These are phyloP conservation scores for Microcaecilia unicolor DNA, from an alignment of 2,797 vertebrate species.

Conservation along the genomic window DNA sequence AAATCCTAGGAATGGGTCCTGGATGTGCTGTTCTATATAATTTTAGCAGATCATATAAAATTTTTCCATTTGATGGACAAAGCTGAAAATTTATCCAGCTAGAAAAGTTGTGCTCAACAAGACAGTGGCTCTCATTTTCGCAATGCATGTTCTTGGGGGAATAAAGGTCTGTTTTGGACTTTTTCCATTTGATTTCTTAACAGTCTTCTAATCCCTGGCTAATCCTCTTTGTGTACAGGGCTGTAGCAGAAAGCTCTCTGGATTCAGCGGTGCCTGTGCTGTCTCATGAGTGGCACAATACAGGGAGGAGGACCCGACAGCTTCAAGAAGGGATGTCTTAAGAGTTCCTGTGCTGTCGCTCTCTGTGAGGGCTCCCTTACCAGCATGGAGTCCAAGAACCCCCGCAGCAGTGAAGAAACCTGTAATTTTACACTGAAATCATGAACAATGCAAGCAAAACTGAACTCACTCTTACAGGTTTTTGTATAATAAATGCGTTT, in stretches of 20 bases:
- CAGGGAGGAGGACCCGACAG: slow-evolving; percentile 86
- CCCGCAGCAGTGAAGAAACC: slow-evolving; percentile 82
- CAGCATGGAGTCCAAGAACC: slow-evolving; percentile 91
- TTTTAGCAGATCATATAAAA: slow-evolving; percentile 9
- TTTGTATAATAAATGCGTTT: too few relatives aligned
- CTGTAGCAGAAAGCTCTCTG: too few relatives aligned
- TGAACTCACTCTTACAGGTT: too few relatives aligned
- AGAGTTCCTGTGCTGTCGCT: slow-evolving; percentile 84
- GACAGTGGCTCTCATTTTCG: background rate
- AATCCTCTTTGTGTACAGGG: too few relatives aligned
- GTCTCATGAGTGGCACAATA: slow-evolving; percentile 95
- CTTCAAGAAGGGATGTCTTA: slow-evolving; percentile 89
- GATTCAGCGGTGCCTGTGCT: slow-evolving; percentile 84
- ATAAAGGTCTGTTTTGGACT: too few relatives aligned
- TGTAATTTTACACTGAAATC: slow-evolving; percentile 22
- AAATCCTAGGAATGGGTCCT: slow-evolving; percentile 27
- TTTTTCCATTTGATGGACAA: slow-evolving; percentile 26
- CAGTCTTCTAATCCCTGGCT: background rate
- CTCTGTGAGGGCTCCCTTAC: slow-evolving; percentile 89
- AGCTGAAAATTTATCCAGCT: slow-evolving; percentile 9
- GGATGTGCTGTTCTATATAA: slow-evolving; percentile 47
- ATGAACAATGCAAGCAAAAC: background rate
- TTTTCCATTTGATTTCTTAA: background rate
- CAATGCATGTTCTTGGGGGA: too few relatives aligned
- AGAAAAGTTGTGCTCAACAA: slow-evolving; percentile 3